These are phyloP conservation scores for Brachycybe producta DNA, from an alignment of 2,888 invertebrate genomes.

Conservation along the genomic window DNA sequence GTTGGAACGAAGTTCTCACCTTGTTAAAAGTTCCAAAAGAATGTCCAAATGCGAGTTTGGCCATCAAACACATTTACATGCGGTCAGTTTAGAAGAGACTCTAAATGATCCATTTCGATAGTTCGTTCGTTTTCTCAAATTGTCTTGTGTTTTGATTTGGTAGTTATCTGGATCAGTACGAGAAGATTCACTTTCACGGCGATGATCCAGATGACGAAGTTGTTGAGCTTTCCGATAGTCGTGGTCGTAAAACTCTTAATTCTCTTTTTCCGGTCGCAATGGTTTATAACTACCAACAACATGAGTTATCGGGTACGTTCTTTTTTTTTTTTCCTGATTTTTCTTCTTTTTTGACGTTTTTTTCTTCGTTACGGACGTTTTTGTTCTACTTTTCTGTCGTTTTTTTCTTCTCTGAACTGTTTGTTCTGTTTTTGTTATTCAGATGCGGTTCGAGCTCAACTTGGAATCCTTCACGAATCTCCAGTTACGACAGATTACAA, in stretches of 20 bases:
- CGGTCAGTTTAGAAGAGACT: constrained; percentile 38
- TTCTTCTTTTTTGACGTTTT: background rate
- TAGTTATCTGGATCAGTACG: constrained; percentile 65
- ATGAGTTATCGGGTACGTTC: constrained; percentile 51
- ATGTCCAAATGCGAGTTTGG: constrained; percentile 78
- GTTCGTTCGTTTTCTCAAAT: background rate
- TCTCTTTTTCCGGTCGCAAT: constrained; percentile 52
- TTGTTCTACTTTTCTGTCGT: background rate
- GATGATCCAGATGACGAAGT: constrained; percentile 71
- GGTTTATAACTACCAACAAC: constrained; percentile 64
- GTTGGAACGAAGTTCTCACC: constrained; percentile 70
- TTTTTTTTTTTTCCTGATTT: background rate
- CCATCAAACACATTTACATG: constrained; percentile 68
- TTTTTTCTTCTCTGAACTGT: constrained; percentile 1
- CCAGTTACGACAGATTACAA: constrained; percentile 50
- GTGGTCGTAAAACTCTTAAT: constrained; percentile 50
- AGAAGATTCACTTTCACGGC: constrained; percentile 76
- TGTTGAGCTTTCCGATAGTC: constrained; percentile 47
- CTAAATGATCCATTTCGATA: background rate
- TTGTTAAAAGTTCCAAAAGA: constrained; percentile 62
- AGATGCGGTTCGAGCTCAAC: constrained; percentile 22
- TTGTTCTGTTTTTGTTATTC: constrained; percentile 13
- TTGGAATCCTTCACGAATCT: constrained; percentile 22
- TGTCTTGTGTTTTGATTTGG: background rate
- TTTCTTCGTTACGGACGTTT: background rate